Base-by-base conservation (phyloP, 2,113 vertebrate genomes). In the Nibea coibor region DNA sequence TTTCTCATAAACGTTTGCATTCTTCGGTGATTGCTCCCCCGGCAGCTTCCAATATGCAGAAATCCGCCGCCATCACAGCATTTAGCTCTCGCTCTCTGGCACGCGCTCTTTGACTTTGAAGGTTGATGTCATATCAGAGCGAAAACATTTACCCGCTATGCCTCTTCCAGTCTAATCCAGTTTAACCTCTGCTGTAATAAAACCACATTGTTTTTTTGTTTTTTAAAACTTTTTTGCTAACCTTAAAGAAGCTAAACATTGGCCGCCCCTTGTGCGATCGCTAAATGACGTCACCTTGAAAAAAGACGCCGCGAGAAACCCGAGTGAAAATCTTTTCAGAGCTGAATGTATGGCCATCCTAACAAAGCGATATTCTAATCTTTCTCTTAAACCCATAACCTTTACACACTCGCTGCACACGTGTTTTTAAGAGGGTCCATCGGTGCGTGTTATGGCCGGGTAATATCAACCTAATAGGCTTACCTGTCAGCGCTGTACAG, bases 1-100 rank as follows among this genome's bases (percentile, higher is more conserved):
- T 92, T 92, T 88, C 91, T 92, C 90, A 91, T 94, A 93, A 94
- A 94, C 92, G 91, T 94, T 94, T 89, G 91, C 92, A 90, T 94
- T 93, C 91, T 93, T 89, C 76, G 7, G 53, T 90, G 91, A 95
- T 94, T 93, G 92, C 91, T 92, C 91, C 89, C 88, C 88, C 77
- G 76, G 84, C 89, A 81, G 90, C 87, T 91, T 92, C 87, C 87
- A 88, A 88, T 92, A 80, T 75, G 83, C 87, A 90, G 85, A 86
- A 82, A 91, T 78, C 75, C 72, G 43, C 75, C 54, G 75, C 79
- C 80, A 35, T 79, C 75, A 39, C 65, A 45, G 78, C 77, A 61
- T 89, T 89, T 85, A 76, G 61, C 63, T 78, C 76, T 74, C 58
- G 75, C 76, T 74, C 58, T 78, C 56, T 78, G n/a, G n/a, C 56